phyloP scores from a whole-genome alignment of 2,797 vertebrate species.

The Chiroxiphia lanceolata region DNA sequence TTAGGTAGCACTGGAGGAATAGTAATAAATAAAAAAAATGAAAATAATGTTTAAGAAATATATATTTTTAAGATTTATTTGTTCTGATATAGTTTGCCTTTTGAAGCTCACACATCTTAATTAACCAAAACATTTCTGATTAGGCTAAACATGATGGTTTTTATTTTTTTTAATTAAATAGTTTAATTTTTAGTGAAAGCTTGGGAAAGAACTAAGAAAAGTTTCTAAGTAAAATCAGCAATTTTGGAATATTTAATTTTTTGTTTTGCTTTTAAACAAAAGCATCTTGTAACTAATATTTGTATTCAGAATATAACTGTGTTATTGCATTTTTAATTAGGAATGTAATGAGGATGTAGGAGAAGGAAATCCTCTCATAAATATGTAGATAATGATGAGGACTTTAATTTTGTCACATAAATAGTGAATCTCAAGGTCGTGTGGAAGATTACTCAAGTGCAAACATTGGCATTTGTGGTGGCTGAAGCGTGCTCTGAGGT shows the following conservation, averaged over 20 bases:
- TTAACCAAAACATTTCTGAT: background rate
- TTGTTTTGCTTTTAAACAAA: background rate
- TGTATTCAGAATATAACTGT: background rate
- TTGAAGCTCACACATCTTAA: background rate
- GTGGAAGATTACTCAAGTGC: background rate
- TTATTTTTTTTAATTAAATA: background rate
- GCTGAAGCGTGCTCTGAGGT: background rate
- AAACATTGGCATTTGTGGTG: background rate
- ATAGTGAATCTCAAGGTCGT: background rate
- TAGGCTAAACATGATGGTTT: background rate
- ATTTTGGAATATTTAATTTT: background rate
- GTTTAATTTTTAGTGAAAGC: background rate
- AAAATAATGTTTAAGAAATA: background rate
- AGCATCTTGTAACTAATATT: background rate
- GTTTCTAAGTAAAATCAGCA: rapidly evolving
- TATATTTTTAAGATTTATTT: background rate
- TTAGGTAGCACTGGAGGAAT: background rate
- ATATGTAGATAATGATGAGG: background rate
- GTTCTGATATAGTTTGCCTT: background rate
- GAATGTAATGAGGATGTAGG: background rate
- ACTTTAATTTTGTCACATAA: background rate
- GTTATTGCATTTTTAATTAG: background rate
- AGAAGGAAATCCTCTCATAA: background rate
- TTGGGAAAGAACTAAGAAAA: background rate
- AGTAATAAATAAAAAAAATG: background rate